Evolutionary conservation across 2,888 invertebrate species (phyloP).

Genomic region (Melitaea athalia): DNA sequence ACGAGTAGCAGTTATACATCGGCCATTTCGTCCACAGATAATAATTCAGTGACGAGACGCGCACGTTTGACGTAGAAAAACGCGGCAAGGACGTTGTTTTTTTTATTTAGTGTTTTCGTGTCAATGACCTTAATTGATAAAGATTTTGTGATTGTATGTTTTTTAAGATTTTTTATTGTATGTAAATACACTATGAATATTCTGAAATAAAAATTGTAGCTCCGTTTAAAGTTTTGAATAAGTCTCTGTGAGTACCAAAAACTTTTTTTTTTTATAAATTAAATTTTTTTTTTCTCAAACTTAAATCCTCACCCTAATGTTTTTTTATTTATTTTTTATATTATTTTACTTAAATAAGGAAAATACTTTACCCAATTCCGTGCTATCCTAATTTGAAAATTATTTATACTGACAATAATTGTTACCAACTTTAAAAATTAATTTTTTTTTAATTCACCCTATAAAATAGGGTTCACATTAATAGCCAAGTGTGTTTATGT

Average conservation of each 20-base stretch:
- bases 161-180: conserved; percentile 5
- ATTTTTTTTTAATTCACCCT: background rate
- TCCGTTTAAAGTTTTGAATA: background rate
- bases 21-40: conserved; percentile 67
- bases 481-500: conserved; percentile 14
- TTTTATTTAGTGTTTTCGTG: conserved; percentile 36
- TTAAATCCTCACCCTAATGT: background rate
- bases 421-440: background rate
- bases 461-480: conserved; percentile 18
- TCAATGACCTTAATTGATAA: conserved; percentile 31
- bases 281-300: background rate
- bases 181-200: conserved; percentile 11
- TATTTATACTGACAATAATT: too few species aligned
- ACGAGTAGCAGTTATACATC: conserved; percentile 45
- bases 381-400: too few species aligned
- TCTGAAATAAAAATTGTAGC: background rate
- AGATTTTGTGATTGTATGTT: conserved; percentile 18
- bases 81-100: conserved; percentile 52
- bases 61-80: conserved; percentile 58
- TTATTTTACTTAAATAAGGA: background rate
- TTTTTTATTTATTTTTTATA: background rate
- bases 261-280: background rate
- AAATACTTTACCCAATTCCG: too few species aligned
- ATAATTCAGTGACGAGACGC: conserved; percentile 61
- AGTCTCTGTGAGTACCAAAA: background rate